Base-by-base conservation (phyloP, 2,888 invertebrate species). In the Noctua janthina region DNA sequence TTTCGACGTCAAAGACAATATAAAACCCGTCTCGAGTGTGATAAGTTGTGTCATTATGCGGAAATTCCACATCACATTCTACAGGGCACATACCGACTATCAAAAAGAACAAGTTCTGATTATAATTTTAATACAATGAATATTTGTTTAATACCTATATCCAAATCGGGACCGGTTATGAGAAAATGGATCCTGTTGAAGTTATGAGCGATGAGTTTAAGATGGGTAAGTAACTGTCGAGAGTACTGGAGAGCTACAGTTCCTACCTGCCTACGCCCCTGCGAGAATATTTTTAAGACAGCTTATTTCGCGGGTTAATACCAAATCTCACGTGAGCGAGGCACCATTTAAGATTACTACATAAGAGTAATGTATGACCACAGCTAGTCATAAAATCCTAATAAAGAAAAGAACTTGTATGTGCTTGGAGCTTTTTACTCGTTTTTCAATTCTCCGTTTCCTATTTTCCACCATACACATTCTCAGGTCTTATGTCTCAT, bases 41-140 rank as follows among this genome's bases (percentile, higher is more conserved):
- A 69, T 68, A 68, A 8, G 20, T 73, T 54, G 56, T 35, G 67
- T 81, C 10, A 78, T 67, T 77, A 88, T 74, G 78, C 62, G 66
- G 51, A 67, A 88, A 80, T 87, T 87, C 83, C 76, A n/a, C 64
- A 71, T 71, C 75, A 43, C 54, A 62, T 75, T 76, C 62, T 75
- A 70, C 54, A 74, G 71, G 73, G 66, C 71, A 73, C 69, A n/a
- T 68, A 35, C 20, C 54, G 43, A 20, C 35, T 46, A 75, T 74
- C 46, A 46, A 74, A 80, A 70, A 76, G 13, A 87, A 88, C 87
- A 70, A 83, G 88, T 88, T 88, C 49, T 76, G 46, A 64, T 85
- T 68, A 73, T 77, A 81, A 77, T 74, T 73, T 29, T 43, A 64
- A 73, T 56, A 82, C 82, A 82, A 82, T 66, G 49, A 70, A 66